These are phyloP conservation scores for Premnoplex brunnescens DNA, from an alignment of 2,797 vertebrate species.

Conservation along the genomic window DNA sequence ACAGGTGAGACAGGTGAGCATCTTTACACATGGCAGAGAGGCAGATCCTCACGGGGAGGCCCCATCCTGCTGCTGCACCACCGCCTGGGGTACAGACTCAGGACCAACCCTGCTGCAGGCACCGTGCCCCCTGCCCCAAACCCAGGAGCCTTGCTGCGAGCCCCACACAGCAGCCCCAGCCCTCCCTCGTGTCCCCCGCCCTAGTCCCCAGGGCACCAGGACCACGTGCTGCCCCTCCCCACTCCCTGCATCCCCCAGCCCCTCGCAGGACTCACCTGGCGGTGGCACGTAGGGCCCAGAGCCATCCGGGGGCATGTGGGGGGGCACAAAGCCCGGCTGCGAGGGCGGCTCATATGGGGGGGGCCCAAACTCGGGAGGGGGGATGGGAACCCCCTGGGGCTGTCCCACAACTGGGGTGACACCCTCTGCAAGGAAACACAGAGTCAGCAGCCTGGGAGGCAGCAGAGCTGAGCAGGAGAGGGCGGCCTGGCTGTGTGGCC, in stretches of 20 bases:
- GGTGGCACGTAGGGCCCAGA: constrained; percentile 72
- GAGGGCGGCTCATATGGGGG: constrained; percentile 89
- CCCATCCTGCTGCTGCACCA: neutral
- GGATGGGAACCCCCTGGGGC: constrained; percentile 82
- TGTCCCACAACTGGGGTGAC: constrained; percentile 79
- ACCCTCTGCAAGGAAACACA: constrained; percentile 55
- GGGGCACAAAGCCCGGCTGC: constrained; percentile 86
- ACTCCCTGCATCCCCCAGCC: accelerated
- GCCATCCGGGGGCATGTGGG: constrained; percentile 87
- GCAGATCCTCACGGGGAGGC: accelerated
- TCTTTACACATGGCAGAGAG: accelerated
- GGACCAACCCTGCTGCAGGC: neutral
- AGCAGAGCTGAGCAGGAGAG: neutral
- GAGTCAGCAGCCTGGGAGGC: neutral
- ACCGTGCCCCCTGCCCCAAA: neutral
- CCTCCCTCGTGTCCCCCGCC: neutral
- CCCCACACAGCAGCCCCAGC: neutral
- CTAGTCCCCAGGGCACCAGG: too few relatives aligned
- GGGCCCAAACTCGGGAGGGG: constrained; percentile 90
- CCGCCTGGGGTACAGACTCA: too few relatives aligned
- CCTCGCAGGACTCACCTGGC: constrained; percentile 60
- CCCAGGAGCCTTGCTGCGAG: accelerated
- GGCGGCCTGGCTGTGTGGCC: neutral
- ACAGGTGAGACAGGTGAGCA: neutral
- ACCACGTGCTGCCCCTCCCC: accelerated